Evolutionary conservation across 2,797 vertebrate genomes (phyloP).

Genomic region (Rhyacichthys aspro): DNA sequence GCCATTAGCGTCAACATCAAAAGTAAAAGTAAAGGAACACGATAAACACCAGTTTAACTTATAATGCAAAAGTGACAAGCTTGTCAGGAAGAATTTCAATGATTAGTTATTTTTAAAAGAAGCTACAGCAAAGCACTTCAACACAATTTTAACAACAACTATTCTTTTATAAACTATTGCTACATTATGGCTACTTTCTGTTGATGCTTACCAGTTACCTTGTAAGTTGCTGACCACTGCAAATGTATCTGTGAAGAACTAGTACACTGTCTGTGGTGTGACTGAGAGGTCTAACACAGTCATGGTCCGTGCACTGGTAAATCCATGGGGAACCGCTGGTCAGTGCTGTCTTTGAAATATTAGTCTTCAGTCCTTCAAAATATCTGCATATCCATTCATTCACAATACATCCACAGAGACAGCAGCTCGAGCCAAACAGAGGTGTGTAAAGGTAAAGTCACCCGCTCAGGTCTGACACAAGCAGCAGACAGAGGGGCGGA

Average conservation of each 20-base stretch:
- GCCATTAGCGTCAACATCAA: no score
- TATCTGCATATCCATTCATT: slow-evolving; percentile 22
- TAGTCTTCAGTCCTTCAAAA: slow-evolving; percentile 14
- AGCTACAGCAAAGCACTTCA: not conserved
- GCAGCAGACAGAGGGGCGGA: slow-evolving; percentile 76
- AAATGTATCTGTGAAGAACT: slow-evolving; percentile 41
- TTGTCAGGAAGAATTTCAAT: no score
- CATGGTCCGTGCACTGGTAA: slow-evolving; percentile 66
- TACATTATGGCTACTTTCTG: not conserved
- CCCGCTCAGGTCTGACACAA: slow-evolving; percentile 58
- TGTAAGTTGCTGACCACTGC: slow-evolving; percentile 31
- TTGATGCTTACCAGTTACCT: slow-evolving; percentile 68
- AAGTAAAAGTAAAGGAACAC: no score
- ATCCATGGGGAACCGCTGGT: slow-evolving; percentile 55
- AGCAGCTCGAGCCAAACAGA: slow-evolving; percentile 48
- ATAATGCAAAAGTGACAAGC: no score
- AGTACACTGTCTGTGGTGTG: slow-evolving; percentile 55
- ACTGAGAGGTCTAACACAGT: slow-evolving; percentile 41
- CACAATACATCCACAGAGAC: slow-evolving; percentile 49
- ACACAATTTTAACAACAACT: no score
- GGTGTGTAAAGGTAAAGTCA: slow-evolving; percentile 64
- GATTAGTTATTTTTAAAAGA: no score
- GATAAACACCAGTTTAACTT: no score
- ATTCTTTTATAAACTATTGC: no score
- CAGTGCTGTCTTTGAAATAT: no score